Evolutionary conservation across 1,140 invertebrate species (phyloP), one percentile per base, ranked within the genome.

Genomic region (Solen grandis): DNA sequence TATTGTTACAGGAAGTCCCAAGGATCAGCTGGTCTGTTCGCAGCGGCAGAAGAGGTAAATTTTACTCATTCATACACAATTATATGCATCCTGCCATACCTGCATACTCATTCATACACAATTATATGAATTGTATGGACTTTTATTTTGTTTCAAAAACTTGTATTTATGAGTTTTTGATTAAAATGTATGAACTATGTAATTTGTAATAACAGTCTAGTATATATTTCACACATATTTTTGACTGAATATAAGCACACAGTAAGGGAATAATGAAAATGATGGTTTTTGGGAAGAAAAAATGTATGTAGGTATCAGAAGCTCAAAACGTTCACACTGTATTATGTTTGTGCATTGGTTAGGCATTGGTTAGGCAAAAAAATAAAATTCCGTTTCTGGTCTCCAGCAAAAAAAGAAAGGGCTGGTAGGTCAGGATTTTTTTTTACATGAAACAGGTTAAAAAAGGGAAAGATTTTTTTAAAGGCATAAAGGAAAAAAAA

Each of bases 21-120:
- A 27, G 78, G 84, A 16, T 52, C 31, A 22, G 13, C 66, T 14
- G 69, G 68, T 72, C 50, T 89, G 63, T 89, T 88, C 85, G 87
- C 89, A 22, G 85, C 88, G 38, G 90, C 90, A 27, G 88, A 91
- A 54, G 88, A 91, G 60, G 86, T 87, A 77, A 70, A 62, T 70
- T 25, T 1, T 25, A 22, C 2, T 10, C 8, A 46, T 46, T 10
- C 8, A 10, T 46, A 19, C 19, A 10, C 8, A 10, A 10, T 46
- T 46, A 25, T 60, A 22, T 25, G 27, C 29, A 29, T 16, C 16
- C 57, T 22, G 8, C 16, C 8, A 60, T 29, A 16, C 29, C 16
- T n/a, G n/a, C n/a, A n/a, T n/a, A n/a, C n/a, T n/a, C n/a, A n/a
- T 29, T 22, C 16, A 5, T 0, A 29, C 13, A n/a, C 22, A 16